Conservation (phyloP, 2,797 vertebrate genomes). For the Netta rufina region DNA sequence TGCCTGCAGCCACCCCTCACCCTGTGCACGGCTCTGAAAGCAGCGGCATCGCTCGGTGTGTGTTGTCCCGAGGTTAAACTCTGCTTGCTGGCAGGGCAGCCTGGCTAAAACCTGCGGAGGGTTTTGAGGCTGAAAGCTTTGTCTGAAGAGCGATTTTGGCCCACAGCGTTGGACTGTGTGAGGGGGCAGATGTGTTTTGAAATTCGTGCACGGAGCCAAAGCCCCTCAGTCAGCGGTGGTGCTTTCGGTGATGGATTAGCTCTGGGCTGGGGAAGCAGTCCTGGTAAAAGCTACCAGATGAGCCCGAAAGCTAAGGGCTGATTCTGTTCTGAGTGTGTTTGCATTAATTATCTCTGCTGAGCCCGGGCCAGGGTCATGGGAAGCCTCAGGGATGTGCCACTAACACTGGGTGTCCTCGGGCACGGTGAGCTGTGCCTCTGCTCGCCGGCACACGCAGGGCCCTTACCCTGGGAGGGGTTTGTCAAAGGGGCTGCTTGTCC, state of each 20-base stretch:
- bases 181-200: not conserved
- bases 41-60: rapidly evolving
- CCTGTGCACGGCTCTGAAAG: rapidly evolving
- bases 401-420: too few species aligned
- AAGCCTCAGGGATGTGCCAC: not conserved
- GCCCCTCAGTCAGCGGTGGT: not conserved
- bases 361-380: not conserved
- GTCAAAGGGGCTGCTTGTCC: not conserved
- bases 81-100: not conserved
- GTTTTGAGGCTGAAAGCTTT: not conserved
- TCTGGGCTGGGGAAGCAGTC: not conserved
- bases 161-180: rapidly evolving
- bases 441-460: too few species aligned
- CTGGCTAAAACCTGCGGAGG: not conserved
- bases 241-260: not conserved
- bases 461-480: too few species aligned
- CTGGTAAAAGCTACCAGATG: not conserved
- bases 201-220: not conserved
- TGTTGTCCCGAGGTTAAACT: rapidly evolving
- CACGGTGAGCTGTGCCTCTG: too few species aligned
- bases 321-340: not conserved
- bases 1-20: rapidly evolving
- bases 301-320: not conserved
- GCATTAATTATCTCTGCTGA: not conserved
- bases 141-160: not conserved